These are phyloP conservation scores for Empidonax alnorum DNA, from an alignment of 2,113 vertebrate genomes.

Conservation along the genomic window DNA sequence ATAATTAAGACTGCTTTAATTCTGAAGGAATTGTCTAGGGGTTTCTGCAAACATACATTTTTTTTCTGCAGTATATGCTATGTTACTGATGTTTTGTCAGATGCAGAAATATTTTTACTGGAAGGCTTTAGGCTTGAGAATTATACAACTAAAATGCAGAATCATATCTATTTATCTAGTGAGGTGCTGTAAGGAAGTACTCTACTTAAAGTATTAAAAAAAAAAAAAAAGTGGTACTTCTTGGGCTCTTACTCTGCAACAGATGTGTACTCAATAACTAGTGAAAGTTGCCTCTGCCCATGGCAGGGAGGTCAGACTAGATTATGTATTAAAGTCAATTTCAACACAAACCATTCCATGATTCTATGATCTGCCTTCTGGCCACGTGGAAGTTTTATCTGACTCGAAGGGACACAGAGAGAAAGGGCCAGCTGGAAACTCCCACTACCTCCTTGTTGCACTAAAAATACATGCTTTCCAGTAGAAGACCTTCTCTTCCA, in stretches of 20 bases:
- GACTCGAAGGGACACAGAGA: neutral
- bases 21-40: neutral
- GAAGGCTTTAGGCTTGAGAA: neutral
- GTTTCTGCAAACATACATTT: neutral
- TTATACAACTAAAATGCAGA: neutral
- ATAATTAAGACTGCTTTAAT: neutral
- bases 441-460: neutral
- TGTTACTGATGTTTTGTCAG: neutral
- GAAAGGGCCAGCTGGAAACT: neutral
- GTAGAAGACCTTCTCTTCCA: neutral
- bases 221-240: neutral
- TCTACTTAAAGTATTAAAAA: neutral
- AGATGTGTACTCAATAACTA: rapidly evolving
- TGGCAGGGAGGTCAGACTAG: rapidly evolving
- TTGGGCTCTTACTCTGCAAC: neutral
- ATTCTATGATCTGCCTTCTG: neutral
- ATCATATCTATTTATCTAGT: neutral
- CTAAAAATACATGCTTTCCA: neutral
- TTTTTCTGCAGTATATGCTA: neutral
- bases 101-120: neutral
- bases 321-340: neutral
- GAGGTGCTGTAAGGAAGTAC: neutral
- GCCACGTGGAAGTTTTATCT: neutral
- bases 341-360: neutral
- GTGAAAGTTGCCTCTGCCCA: neutral